These are phyloP conservation scores for Zoanthus gigantus DNA, from an alignment of 92 coral and sea anemone species.

Conservation along the genomic window DNA sequence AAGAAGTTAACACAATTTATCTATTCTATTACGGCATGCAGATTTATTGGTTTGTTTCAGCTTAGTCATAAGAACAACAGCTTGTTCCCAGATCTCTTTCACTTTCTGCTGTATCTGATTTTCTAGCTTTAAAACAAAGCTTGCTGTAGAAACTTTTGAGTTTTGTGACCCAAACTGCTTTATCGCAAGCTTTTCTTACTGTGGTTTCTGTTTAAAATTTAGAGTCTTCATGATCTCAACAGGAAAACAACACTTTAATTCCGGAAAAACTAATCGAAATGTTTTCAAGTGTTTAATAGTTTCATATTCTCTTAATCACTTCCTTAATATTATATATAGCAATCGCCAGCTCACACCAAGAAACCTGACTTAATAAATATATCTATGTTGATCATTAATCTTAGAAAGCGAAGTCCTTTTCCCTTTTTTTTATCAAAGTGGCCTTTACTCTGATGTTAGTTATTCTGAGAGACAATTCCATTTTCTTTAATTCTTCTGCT, in stretches of 20 bases:
- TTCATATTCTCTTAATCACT: background rate
- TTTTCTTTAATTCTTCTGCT: too few relatives aligned
- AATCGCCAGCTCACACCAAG: background rate
- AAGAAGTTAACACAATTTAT: too few relatives aligned
- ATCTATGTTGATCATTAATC: background rate
- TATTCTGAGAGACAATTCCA: too few relatives aligned
- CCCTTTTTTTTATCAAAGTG: too few relatives aligned
- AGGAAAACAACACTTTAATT: background rate
- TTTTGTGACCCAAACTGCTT: too few relatives aligned
- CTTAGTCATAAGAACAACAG: background rate
- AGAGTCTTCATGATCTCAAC: too few relatives aligned
- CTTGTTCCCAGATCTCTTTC: conserved; percentile 12
- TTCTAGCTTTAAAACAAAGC: background rate
- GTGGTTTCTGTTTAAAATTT: too few relatives aligned
- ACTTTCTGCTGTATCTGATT: background rate
- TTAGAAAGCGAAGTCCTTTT: background rate
- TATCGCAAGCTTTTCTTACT: too few relatives aligned
- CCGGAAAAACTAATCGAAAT: background rate
- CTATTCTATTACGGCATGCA: too few relatives aligned
- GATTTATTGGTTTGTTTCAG: too few relatives aligned
- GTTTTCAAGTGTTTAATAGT: too few relatives aligned
- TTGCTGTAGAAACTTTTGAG: background rate
- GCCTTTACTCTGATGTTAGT: too few relatives aligned
- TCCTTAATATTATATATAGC: background rate
- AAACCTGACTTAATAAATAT: background rate